Percentiles rank a stretch among this genome's conserved stretches.
These are phyloP conservation scores for Amia ocellicauda DNA, from an alignment of 2,113 vertebrate genomes.

Conservation along the genomic window DNA sequence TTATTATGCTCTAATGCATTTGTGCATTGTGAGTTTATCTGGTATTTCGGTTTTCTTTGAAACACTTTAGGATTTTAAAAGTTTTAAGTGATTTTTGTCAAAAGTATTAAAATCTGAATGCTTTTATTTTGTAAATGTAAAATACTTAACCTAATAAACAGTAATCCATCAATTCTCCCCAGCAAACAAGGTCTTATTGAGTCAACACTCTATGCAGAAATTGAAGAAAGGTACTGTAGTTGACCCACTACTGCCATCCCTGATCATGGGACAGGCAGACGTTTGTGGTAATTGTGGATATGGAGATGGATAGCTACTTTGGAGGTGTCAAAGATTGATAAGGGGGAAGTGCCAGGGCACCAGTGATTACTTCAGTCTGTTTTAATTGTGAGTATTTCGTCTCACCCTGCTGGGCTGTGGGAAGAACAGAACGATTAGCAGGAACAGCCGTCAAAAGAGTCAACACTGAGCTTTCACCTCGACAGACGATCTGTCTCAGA, in stretches of 20 bases:
- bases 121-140: too few relatives aligned
- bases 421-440: too few relatives aligned
- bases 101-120: too few relatives aligned
- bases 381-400: not conserved
- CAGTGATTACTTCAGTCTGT: constrained; percentile 3
- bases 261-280: too few relatives aligned
- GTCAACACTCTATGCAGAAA: constrained; percentile 14
- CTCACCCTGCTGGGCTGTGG: not conserved
- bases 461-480: not conserved
- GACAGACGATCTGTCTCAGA: not conserved
- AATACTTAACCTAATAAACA: too few relatives aligned
- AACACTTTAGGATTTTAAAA: too few relatives aligned
- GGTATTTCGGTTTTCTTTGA: too few relatives aligned
- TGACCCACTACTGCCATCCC: not conserved
- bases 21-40: too few relatives aligned
- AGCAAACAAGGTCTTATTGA: constrained; percentile 14
- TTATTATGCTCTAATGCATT: too few relatives aligned
- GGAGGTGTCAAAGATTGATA: not conserved
- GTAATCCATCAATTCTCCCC: not conserved
- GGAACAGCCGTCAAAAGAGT: not conserved
- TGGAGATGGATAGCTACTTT: not conserved
- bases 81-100: too few relatives aligned
- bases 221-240: not conserved
- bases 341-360: not conserved
- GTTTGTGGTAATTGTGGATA: constrained; percentile 3